phyloP scores from a whole-genome alignment of 2,797 vertebrate genomes.

The Prunella strophiata region DNA sequence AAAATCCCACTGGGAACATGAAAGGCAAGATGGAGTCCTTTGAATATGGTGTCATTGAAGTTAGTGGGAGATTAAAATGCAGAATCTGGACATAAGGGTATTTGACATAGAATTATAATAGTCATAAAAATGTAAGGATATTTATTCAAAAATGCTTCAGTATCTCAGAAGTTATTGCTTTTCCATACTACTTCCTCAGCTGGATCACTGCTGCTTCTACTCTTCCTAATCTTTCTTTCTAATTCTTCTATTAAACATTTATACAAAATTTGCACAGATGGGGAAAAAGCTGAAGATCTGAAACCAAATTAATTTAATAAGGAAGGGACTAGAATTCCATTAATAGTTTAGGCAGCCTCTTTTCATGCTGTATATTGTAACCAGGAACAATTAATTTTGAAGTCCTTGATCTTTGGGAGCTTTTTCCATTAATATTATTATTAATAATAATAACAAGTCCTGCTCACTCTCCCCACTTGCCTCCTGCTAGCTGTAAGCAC shows the following conservation, averaged over 20 bases:
- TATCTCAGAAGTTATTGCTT: slow-evolving; percentile 16
- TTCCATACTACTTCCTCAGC: not conserved
- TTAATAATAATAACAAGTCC: slow-evolving; percentile 22
- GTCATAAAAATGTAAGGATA: slow-evolving; percentile 30
- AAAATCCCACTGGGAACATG: not conserved
- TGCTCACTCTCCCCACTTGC: not conserved
- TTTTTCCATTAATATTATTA: slow-evolving; percentile 63
- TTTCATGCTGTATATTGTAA: slow-evolving; percentile 68
- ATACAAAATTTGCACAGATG: slow-evolving; percentile 23
- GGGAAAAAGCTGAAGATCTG: slow-evolving; percentile 51
- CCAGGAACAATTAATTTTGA: slow-evolving; percentile 75
- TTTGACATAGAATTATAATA: slow-evolving; percentile 20
- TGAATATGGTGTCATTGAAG: not conserved
- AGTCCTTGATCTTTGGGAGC: slow-evolving; percentile 46
- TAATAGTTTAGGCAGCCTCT: slow-evolving; percentile 64
- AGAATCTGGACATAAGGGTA: slow-evolving; percentile 1
- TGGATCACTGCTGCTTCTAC: slow-evolving; percentile 17
- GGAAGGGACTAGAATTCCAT: slow-evolving; percentile 36
- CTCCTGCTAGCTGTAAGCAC: not conserved
- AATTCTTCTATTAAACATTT: slow-evolving; percentile 53
- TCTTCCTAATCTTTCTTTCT: slow-evolving; percentile 19
- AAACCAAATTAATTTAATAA: slow-evolving; percentile 74
- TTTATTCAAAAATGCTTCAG: slow-evolving; percentile 31
- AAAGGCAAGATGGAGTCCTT: not conserved
- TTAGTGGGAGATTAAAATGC: slow-evolving; percentile 38